Percentiles rank a stretch among this genome's conserved stretches.
phyloP scores from a whole-genome alignment of 1,140 invertebrate genomes.

The Aphis gossypii region DNA sequence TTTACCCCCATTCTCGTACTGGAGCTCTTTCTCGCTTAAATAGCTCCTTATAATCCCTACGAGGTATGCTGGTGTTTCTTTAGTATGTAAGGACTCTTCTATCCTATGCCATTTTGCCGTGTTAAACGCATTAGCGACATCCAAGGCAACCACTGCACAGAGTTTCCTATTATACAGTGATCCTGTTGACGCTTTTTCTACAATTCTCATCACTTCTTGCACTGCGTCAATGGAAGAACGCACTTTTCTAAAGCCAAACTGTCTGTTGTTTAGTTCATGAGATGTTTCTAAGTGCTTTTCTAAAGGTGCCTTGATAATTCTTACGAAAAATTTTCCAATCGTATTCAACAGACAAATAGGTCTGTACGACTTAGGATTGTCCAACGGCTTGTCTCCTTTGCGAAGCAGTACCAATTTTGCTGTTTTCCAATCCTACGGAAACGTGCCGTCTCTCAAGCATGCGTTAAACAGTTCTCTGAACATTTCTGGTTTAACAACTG shows the following conservation, averaged over 20 bases:
- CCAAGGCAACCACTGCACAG: not conserved
- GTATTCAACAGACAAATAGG: not conserved
- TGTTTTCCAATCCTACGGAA: not conserved
- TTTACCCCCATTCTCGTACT: not conserved
- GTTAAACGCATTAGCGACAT: slow-evolving; percentile 31
- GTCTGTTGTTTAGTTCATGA: not conserved
- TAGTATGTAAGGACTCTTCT: not conserved
- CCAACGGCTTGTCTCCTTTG: not conserved
- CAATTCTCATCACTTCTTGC: not conserved
- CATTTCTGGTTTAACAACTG: too few relatives aligned
- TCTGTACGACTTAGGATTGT: not conserved
- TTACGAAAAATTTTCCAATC: slow-evolving; percentile 1
- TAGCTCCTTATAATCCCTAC: slow-evolving; percentile 19
- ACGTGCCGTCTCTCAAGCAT: not conserved
- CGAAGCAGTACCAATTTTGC: not conserved
- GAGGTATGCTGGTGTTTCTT: not conserved
- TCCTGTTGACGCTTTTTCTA: not conserved
- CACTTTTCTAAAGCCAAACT: not conserved
- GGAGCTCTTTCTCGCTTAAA: not conserved
- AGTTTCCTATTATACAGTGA: not conserved
- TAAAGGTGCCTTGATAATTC: not conserved
- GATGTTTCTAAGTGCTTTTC: not conserved
- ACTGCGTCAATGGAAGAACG: not conserved
- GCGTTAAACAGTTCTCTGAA: not conserved
- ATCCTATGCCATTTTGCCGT: slow-evolving; percentile 38